Percentiles rank a stretch among this genome's conserved stretches.
phyloP scores from a whole-genome alignment of 1,140 invertebrate genomes.

The Hesperophylax magnus region DNA sequence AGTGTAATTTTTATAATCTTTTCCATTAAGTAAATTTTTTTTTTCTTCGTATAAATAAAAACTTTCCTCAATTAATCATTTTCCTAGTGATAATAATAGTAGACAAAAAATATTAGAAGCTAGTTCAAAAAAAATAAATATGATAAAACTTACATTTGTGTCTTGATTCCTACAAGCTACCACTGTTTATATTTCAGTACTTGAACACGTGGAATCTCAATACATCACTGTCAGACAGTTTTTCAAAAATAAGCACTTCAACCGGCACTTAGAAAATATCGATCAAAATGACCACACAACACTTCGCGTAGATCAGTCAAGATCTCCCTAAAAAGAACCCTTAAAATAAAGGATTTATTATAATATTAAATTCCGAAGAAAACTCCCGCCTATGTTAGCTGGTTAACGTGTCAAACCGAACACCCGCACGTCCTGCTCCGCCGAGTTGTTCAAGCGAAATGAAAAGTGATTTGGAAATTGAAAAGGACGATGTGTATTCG shows the following conservation, averaged over 20 bases:
- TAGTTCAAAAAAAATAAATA: no score
- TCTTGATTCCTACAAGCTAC: background rate
- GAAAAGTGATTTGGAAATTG: background rate
- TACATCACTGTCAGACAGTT: background rate
- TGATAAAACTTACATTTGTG: background rate
- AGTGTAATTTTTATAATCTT: no score
- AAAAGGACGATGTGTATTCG: slow-evolving; percentile 11
- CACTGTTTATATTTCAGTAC: slow-evolving; percentile 5
- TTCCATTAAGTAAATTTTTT: no score
- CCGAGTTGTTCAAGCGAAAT: slow-evolving; percentile 9
- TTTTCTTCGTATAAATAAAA: no score
- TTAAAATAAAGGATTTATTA: no score
- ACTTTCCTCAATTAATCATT: no score
- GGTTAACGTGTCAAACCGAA: background rate
- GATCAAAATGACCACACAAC: no score
- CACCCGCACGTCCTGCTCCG: background rate
- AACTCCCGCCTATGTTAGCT: slow-evolving; percentile 2
- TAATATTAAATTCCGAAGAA: background rate
- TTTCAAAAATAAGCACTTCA: background rate
- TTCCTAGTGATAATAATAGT: no score
- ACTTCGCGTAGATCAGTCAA: no score
- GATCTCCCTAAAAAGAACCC: no score
- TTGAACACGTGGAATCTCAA: slow-evolving; percentile 10
- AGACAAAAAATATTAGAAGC: no score
- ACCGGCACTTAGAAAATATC: no score